A percentile compares a stretch with the other conserved stretches of the same genome.
Evolutionary conservation across 2,888 invertebrate genomes (phyloP).

Genomic region (Scotopteryx bipunctaria): DNA sequence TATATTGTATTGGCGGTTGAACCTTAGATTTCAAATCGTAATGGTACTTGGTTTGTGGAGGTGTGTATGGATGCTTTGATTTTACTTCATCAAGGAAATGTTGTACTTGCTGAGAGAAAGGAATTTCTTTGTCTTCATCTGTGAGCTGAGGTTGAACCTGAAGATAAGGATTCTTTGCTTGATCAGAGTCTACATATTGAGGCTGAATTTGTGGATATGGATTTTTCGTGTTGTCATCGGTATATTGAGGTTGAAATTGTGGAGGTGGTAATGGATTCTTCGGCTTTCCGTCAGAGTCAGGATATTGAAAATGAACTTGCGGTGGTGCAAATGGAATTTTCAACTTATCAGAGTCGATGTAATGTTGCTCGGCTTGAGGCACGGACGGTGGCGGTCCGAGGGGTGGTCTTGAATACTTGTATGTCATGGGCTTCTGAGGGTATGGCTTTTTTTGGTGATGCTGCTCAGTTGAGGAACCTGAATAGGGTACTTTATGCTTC

Average conservation of each 20-base stretch:
- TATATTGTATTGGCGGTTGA: constrained; percentile 27
- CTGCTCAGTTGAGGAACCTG: constrained; percentile 49
- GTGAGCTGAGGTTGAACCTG: constrained; percentile 7
- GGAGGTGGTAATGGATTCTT: constrained; percentile 10
- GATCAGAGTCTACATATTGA: constrained; percentile 7
- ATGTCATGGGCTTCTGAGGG: constrained; percentile 50
- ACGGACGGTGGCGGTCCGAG: constrained; percentile 49
- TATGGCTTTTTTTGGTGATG: constrained; percentile 60
- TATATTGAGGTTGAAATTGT: constrained; percentile 1
- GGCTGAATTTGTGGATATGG: constrained; percentile 8
- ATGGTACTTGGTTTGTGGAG: constrained; percentile 18
- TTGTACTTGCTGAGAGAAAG: constrained; percentile 22
- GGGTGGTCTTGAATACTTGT: constrained; percentile 58
- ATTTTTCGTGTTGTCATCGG: constrained; percentile 14
- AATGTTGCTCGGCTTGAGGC: constrained; percentile 49
- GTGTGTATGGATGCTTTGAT: constrained; percentile 15
- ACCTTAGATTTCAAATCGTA: constrained; percentile 20
- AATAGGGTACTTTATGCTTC: constrained; percentile 60
- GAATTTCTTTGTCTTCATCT: constrained; percentile 14
- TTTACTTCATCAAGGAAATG: constrained; percentile 23
- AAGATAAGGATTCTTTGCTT: constrained; percentile 6
- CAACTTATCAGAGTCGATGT: constrained; percentile 43
- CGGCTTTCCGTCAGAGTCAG: constrained; percentile 12
- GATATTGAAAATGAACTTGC: constrained; percentile 13
- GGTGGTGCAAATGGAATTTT: constrained; percentile 20